A percentile compares a stretch with the other conserved stretches of the same genome.
These are phyloP conservation scores for Oscheius sp. DNA, from an alignment of 2,888 invertebrate genomes.

Conservation along the genomic window DNA sequence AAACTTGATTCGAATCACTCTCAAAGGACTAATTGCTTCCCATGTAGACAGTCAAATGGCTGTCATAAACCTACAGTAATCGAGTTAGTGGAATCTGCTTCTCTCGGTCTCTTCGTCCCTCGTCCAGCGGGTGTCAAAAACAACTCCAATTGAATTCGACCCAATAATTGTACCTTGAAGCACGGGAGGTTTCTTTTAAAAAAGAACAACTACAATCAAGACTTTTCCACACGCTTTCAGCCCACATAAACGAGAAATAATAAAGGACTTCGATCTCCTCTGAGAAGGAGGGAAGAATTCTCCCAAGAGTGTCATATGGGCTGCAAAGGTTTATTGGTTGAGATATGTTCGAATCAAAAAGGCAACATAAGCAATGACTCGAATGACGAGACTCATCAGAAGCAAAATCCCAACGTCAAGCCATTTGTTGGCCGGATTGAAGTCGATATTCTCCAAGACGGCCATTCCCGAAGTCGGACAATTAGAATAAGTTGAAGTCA, in stretches of 20 bases:
- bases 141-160: neutral
- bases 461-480: slow-evolving; percentile 52
- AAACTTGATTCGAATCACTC: no score
- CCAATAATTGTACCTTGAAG: neutral
- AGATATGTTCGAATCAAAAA: slow-evolving; percentile 45
- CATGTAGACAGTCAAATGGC: no score
- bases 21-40: no score
- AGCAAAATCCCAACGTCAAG: slow-evolving; percentile 49
- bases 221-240: no score
- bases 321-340: slow-evolving; percentile 34
- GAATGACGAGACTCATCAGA: slow-evolving; percentile 41
- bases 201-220: no score
- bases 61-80: neutral
- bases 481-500: slow-evolving; percentile 14
- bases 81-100: neutral
- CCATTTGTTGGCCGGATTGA: slow-evolving; percentile 38
- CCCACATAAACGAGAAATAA: neutral
- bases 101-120: neutral
- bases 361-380: slow-evolving; percentile 55
- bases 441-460: slow-evolving; percentile 55
- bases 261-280: no score
- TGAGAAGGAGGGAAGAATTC: neutral
- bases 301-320: neutral
- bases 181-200: no score
- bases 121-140: neutral